Base-by-base conservation (phyloP, 2,888 invertebrate genomes). In the Bugula neritina region DNA sequence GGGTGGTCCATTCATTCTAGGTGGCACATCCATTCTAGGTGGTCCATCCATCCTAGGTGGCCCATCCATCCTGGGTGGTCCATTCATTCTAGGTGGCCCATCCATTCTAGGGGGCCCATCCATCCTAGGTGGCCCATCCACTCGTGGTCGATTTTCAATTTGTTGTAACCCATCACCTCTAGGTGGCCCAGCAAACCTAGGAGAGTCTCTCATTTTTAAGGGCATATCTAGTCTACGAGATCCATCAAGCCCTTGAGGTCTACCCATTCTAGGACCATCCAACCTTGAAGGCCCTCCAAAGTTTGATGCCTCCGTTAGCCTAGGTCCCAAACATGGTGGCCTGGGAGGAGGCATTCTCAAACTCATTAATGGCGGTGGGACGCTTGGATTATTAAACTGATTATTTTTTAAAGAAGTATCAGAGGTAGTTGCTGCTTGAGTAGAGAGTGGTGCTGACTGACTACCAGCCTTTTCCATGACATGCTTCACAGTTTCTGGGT, bases 81-180 rank as follows among this genome's bases (percentile, higher is more conserved):
- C 57, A 57, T 57, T n/a, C 57, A 57, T 57, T 63, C 63, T 63
- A 63, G 63, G 63, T 13, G 63, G 63, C 13, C 63, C 63, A 63
- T 31, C 31, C 63, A 63, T 63, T 63, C 63, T 63, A 2, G 63
- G 63, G 3, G 63, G 63, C 2, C 29, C 34, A 29, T 31, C 63
- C 63, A 63, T 63, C 31, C 63, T 25, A 63, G 27, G 31, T 27
- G 63, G 31, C 10, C 31, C 29, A 63, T 31, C 63, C 27, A 34
- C n/a, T 25, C 63, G 5, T 2, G 63, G 63, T 25, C 31, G 63
- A 3, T 31, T 5, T 31, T n/a, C 34, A 27, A 63, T 63, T 17
- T 13, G 10, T 31, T 5, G 63, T n/a, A 5, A 31, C 31, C 63
- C 63, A 31, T 31, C 63, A 27, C 27, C 31, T 31, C 63, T 63